phyloP scores from a whole-genome alignment of 2,113 vertebrate genomes.

The Callospermophilus lateralis region DNA sequence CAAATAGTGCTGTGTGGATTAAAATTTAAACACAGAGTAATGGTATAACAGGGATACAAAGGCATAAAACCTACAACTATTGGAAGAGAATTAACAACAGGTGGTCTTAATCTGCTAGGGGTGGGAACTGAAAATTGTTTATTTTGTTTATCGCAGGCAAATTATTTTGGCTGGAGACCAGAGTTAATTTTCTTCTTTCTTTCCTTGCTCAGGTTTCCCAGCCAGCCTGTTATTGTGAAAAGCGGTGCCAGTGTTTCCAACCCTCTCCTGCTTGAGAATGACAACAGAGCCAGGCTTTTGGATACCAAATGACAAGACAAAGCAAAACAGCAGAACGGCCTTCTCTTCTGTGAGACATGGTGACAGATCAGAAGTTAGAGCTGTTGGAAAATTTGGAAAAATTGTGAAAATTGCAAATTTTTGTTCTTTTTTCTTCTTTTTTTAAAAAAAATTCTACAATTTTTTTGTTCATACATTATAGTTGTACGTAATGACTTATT shows the following conservation, averaged over 20 bases:
- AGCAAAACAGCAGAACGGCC: not conserved
- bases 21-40: slow-evolving; percentile 59
- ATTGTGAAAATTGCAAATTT: not conserved
- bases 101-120: slow-evolving; percentile 76
- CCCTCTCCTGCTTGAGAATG: slow-evolving; percentile 29
- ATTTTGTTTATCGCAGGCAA: slow-evolving; percentile 80
- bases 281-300: not conserved
- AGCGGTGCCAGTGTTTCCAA: slow-evolving; percentile 19
- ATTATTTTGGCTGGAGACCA: slow-evolving; percentile 78
- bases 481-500: too few relatives aligned
- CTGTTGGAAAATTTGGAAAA: not conserved
- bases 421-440: not conserved
- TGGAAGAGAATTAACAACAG: slow-evolving; percentile 77
- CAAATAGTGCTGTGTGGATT: slow-evolving; percentile 39
- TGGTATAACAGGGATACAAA: slow-evolving; percentile 61
- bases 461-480: too few relatives aligned
- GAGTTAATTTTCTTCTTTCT: slow-evolving; percentile 70
- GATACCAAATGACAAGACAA: not conserved
- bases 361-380: not conserved
- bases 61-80: slow-evolving; percentile 50
- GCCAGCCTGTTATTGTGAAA: slow-evolving; percentile 67
- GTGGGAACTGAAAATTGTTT: slow-evolving; percentile 76
- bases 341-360: not conserved
- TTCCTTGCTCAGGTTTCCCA: slow-evolving; percentile 73
- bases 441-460: not conserved